phyloP scores from a whole-genome alignment of 1,140 invertebrate species.

The Rhopalosiphum padi region DNA sequence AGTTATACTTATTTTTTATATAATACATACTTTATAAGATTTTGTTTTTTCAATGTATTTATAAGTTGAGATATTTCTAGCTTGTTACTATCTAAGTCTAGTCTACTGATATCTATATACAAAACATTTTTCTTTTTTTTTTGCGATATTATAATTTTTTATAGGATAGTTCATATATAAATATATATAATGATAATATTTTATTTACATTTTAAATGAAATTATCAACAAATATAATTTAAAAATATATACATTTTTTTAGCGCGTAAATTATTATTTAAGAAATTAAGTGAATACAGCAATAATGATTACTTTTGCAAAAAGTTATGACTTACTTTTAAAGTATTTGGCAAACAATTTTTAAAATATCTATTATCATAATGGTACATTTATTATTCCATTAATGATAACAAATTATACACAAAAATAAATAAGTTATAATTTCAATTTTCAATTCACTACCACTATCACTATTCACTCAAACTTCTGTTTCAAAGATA shows the following conservation, averaged over 20 bases:
- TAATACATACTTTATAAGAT: background rate
- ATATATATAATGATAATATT: background rate
- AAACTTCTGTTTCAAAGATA: background rate
- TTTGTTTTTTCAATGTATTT: no score
- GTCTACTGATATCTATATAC: no score
- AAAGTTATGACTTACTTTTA: background rate
- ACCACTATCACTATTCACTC: background rate
- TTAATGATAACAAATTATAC: background rate
- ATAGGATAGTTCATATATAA: background rate
- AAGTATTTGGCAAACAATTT: background rate
- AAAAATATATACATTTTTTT: background rate
- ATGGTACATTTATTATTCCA: background rate
- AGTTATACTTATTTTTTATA: background rate
- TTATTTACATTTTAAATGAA: background rate
- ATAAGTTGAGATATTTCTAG: no score
- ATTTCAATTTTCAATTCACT: background rate
- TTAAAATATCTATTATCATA: background rate
- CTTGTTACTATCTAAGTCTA: no score
- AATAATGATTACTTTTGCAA: background rate
- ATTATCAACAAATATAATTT: background rate
- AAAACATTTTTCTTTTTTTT: no score
- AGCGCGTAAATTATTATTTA: background rate
- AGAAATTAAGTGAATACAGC: background rate
- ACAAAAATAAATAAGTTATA: background rate
- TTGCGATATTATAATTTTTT: no score